Percentiles rank a stretch among this genome's conserved stretches.
phyloP scores from a whole-genome alignment of 1,140 invertebrate genomes.

The Phthorimaea operculella region DNA sequence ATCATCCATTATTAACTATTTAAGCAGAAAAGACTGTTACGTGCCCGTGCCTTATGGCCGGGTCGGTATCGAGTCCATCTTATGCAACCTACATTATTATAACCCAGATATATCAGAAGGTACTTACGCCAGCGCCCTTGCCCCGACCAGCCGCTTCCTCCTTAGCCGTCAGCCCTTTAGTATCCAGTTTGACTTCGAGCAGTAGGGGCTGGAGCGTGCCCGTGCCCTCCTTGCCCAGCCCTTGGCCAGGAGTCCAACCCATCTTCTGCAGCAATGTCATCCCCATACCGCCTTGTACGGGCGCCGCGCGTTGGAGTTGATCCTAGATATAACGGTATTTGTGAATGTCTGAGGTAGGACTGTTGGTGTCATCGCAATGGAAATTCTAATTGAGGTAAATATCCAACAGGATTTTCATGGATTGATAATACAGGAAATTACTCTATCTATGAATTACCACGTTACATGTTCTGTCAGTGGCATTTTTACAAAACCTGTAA shows the following conservation, averaged over 20 bases:
- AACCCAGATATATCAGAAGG: not conserved
- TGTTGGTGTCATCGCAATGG: too few relatives aligned
- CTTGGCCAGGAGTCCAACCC: conserved; percentile 97
- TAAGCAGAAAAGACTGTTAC: too few relatives aligned
- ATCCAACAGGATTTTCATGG: too few relatives aligned
- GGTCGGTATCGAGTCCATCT: too few relatives aligned
- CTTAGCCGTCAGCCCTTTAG: conserved; percentile 83
- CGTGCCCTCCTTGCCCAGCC: conserved; percentile 94
- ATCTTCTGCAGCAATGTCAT: conserved; percentile 97
- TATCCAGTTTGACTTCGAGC: conserved; percentile 94
- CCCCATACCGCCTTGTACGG: conserved; percentile 92
- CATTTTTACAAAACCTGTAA: too few relatives aligned
- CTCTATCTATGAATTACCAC: too few relatives aligned
- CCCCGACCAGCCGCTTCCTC: conserved; percentile 69
- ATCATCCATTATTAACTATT: too few relatives aligned
- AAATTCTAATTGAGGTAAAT: too few relatives aligned
- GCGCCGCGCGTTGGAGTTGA: conserved; percentile 85
- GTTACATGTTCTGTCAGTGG: too few relatives aligned
- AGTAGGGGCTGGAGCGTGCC: conserved; percentile 89
- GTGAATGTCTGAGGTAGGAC: not conserved
- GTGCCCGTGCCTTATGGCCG: too few relatives aligned
- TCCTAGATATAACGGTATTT: conserved; percentile 72
- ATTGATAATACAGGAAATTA: too few relatives aligned
- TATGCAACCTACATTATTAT: too few relatives aligned
- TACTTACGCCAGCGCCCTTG: conserved; percentile 28